phyloP scores from a whole-genome alignment of 1,140 invertebrate species.

The Idris sp. region DNA sequence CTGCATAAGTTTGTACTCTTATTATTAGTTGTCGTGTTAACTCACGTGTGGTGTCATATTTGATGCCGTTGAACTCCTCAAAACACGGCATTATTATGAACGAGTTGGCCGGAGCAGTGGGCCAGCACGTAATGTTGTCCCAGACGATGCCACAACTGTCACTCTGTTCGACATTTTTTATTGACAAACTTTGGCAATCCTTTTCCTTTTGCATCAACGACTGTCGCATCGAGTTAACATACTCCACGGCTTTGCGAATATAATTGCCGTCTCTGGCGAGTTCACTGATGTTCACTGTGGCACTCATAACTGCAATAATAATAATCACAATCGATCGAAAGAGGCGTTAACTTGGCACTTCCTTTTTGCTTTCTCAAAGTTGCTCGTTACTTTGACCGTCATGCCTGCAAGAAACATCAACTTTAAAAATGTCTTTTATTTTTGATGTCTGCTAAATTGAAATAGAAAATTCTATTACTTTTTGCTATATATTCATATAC shows the following conservation, averaged over 20 bases:
- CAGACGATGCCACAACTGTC: constrained; percentile 77
- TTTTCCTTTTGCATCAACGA: neutral
- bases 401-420: neutral
- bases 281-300: constrained; percentile 10
- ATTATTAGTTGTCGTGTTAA: no score
- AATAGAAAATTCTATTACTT: no score
- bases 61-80: constrained; percentile 85
- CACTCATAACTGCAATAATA: constrained; percentile 25
- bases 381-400: neutral
- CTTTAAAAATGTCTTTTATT: no score
- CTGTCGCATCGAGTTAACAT: constrained; percentile 22
- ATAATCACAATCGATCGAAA: constrained; percentile 8
- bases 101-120: constrained; percentile 81
- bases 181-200: neutral
- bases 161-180: neutral
- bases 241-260: constrained; percentile 12
- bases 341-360: constrained; percentile 27
- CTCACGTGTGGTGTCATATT: constrained; percentile 85
- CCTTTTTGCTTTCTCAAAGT: neutral
- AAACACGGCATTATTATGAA: constrained; percentile 85
- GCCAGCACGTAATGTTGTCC: constrained; percentile 89
- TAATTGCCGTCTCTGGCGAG: constrained; percentile 16
- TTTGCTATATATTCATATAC: no score
- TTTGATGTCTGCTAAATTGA: no score
- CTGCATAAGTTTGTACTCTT: no score